A percentile compares a stretch with the other conserved stretches of the same genome.
Conservation (phyloP, 2,113 vertebrate genomes). For the Uria lomvia region DNA sequence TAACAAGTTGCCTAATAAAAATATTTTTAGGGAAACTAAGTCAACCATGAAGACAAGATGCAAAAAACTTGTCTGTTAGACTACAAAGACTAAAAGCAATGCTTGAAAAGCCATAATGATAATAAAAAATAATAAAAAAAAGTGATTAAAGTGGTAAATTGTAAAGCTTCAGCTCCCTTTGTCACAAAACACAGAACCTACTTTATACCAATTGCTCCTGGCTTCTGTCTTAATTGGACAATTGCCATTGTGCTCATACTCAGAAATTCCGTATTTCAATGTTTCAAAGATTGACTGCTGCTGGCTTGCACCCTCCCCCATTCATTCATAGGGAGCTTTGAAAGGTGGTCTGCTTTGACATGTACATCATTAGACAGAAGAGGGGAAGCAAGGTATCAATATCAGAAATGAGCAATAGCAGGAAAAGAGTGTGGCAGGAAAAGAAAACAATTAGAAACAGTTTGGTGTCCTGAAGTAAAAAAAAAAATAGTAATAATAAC, state of each 20-base stretch:
- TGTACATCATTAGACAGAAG: constrained; percentile 55
- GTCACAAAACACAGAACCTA: not conserved
- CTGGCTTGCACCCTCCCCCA: constrained; percentile 27
- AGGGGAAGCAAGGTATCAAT: constrained; percentile 55
- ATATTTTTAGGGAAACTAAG: not conserved
- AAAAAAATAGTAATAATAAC: not conserved
- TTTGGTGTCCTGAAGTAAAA: constrained; percentile 17
- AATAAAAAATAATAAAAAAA: not conserved
- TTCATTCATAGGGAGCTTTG: constrained; percentile 52
- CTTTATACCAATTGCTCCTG: constrained; percentile 1
- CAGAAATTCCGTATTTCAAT: not conserved
- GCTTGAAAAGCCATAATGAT: not conserved
- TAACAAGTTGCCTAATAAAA: constrained; percentile 23
- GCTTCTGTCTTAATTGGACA: constrained; percentile 51
- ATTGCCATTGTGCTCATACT: constrained; percentile 40
- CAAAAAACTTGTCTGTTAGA: not conserved
- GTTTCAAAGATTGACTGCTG: constrained; percentile 60
- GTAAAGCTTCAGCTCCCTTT: not conserved
- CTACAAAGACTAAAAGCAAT: not conserved
- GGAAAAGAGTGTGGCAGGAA: constrained; percentile 27
- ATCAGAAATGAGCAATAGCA: constrained; percentile 54
- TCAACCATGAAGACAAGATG: not conserved
- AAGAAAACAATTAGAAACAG: constrained; percentile 53
- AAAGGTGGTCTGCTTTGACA: constrained; percentile 68
- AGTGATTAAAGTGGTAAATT: not conserved